A percentile compares a stretch with the other conserved stretches of the same genome.
Evolutionary conservation across 2,797 vertebrate species (phyloP).

Genomic region (Smutsia gigantea): DNA sequence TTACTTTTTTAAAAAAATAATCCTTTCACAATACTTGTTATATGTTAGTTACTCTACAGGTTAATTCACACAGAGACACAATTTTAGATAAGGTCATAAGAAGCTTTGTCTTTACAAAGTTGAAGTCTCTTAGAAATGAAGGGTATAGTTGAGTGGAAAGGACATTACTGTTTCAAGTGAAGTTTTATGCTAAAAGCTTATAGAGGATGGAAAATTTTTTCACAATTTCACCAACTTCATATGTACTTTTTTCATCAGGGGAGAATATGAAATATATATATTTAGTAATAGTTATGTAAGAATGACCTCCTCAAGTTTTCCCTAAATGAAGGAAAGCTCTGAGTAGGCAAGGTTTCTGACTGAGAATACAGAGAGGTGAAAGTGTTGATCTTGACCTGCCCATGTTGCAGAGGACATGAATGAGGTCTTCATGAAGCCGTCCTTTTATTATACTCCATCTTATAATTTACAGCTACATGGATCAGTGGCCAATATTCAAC

Average conservation of each 20-base stretch:
- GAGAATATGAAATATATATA: background rate
- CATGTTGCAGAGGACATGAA: background rate
- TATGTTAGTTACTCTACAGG: background rate
- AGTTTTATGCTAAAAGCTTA: background rate
- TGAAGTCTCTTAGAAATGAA: background rate
- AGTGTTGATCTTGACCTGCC: background rate
- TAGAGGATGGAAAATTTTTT: background rate
- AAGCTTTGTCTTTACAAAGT: slow-evolving; percentile 8
- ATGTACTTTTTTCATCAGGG: background rate
- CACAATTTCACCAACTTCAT: background rate
- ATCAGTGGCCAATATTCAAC: background rate
- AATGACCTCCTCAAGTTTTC: background rate
- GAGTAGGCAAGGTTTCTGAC: background rate
- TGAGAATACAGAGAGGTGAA: background rate
- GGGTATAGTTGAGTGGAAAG: background rate
- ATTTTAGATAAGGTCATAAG: background rate
- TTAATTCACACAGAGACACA: background rate
- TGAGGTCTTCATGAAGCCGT: background rate
- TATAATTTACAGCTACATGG: background rate
- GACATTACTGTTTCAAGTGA: background rate
- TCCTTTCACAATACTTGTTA: background rate
- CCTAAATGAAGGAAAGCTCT: background rate
- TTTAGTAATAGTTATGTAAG: background rate
- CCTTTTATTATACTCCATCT: background rate
- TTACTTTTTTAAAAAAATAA: background rate